Conservation (phyloP, 2,888 invertebrate genomes). For the Heliothis peltigera region DNA sequence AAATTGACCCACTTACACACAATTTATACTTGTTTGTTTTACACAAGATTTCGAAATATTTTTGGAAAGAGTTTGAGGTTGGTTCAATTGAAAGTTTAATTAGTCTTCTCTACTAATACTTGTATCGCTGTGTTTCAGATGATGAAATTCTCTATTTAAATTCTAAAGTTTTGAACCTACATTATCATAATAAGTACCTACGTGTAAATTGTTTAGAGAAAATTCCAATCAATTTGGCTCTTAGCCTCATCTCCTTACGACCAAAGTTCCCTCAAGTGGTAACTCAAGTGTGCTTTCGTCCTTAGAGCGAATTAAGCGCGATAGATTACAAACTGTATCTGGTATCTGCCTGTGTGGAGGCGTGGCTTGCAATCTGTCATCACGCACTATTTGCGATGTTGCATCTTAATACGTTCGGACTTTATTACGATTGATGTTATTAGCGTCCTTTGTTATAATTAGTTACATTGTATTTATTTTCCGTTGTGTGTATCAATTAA, state of each 20-base stretch:
- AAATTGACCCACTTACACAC: background rate
- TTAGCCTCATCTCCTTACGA: slow-evolving; percentile 5
- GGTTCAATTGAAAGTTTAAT: background rate
- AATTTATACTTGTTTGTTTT: slow-evolving; percentile 4
- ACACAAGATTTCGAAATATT: background rate
- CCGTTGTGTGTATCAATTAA: background rate
- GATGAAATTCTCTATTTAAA: too few species aligned
- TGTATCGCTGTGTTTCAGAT: too few species aligned
- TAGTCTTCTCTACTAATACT: too few species aligned
- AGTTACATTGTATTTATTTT: background rate
- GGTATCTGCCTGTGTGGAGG: slow-evolving; percentile 38
- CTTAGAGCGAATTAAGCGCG: slow-evolving; percentile 38
- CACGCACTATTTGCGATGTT: slow-evolving; percentile 44
- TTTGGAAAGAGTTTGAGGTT: background rate
- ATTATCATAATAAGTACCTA: background rate
- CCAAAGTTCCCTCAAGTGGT: slow-evolving; percentile 20
- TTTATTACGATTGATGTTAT: slow-evolving; percentile 15
- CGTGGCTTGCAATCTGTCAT: slow-evolving; percentile 38
- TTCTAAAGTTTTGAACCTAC: background rate
- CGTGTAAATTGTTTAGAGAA: background rate
- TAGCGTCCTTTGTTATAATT: background rate
- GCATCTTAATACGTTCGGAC: slow-evolving; percentile 8
- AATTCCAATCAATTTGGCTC: background rate
- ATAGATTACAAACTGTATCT: slow-evolving; percentile 41
- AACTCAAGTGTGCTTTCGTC: slow-evolving; percentile 26